A percentile compares a stretch with the other conserved stretches of the same genome.
Conservation (phyloP, 1,140 invertebrate species). For the Drosophila malerkotliana region DNA sequence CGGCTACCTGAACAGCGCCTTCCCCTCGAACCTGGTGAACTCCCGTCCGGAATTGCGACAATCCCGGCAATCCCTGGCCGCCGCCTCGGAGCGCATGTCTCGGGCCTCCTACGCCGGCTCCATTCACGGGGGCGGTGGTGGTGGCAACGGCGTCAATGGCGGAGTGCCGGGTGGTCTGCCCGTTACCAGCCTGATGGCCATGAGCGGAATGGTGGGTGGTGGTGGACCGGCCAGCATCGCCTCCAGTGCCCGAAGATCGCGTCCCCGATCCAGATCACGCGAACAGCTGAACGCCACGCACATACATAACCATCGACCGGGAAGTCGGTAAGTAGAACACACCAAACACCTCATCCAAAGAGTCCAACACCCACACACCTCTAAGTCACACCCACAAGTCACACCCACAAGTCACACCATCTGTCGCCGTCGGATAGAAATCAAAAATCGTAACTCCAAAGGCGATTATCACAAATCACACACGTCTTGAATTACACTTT, state of each 20-base stretch:
- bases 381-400: conserved; percentile 13
- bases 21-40: conserved; percentile 90
- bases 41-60: conserved; percentile 92
- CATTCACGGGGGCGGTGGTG: conserved; percentile 84
- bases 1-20: conserved; percentile 88
- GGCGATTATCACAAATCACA: conserved; percentile 14
- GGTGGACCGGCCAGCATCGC: conserved; percentile 84
- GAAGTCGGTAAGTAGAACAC: conserved; percentile 84
- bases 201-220: conserved; percentile 69
- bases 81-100: conserved; percentile 91
- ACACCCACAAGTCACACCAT: conserved; percentile 24
- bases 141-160: conserved; percentile 77
- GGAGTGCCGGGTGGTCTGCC: conserved; percentile 53
- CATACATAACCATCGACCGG: conserved; percentile 85
- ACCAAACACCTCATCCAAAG: conserved; percentile 2
- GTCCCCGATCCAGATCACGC: conserved; percentile 87
- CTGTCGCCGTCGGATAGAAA: conserved; percentile 10
- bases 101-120: conserved; percentile 87
- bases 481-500: conserved; percentile 23
- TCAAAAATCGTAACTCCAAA: conserved; percentile 7
- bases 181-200: conserved; percentile 65
- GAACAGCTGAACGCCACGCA: conserved; percentile 84
- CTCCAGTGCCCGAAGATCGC: conserved; percentile 88
- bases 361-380: conserved; percentile 1
- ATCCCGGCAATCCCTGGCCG: conserved; percentile 91